These are phyloP conservation scores for Ericerus pela DNA, from an alignment of 1,140 invertebrate genomes.

Conservation along the genomic window DNA sequence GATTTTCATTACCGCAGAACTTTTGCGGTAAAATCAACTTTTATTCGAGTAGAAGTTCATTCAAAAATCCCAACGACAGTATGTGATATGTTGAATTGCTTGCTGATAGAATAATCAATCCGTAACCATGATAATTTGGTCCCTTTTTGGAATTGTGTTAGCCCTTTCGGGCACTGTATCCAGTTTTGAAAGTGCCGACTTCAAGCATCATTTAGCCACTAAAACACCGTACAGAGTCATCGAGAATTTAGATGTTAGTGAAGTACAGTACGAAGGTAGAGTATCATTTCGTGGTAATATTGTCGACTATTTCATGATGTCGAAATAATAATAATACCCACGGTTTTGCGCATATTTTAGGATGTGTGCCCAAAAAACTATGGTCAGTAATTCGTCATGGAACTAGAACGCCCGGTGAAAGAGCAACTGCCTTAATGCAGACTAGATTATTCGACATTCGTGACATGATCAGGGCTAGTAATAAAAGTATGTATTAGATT, in stretches of 20 bases:
- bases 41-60: too few relatives aligned
- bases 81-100: too few relatives aligned
- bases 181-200: too few relatives aligned
- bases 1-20: too few relatives aligned
- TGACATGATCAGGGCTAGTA: conserved; percentile 34
- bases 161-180: too few relatives aligned
- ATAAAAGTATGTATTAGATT: conserved; percentile 25
- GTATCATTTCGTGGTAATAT: background rate
- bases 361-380: conserved; percentile 41
- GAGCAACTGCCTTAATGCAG: conserved; percentile 36
- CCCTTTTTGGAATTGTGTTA: too few relatives aligned
- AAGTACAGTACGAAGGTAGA: background rate
- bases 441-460: conserved; percentile 34
- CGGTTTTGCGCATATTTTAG: conserved; percentile 28
- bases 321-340: background rate
- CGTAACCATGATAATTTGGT: too few relatives aligned
- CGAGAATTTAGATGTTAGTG: background rate
- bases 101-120: too few relatives aligned
- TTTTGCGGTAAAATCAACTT: too few relatives aligned
- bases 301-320: too few relatives aligned
- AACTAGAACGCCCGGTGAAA: conserved; percentile 43
- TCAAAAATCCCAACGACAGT: too few relatives aligned
- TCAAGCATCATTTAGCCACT: background rate
- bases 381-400: conserved; percentile 53
- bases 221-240: conserved; percentile 1